Evolutionary conservation across 2,888 invertebrate species (phyloP).

Genomic region (Andrena fulva): DNA sequence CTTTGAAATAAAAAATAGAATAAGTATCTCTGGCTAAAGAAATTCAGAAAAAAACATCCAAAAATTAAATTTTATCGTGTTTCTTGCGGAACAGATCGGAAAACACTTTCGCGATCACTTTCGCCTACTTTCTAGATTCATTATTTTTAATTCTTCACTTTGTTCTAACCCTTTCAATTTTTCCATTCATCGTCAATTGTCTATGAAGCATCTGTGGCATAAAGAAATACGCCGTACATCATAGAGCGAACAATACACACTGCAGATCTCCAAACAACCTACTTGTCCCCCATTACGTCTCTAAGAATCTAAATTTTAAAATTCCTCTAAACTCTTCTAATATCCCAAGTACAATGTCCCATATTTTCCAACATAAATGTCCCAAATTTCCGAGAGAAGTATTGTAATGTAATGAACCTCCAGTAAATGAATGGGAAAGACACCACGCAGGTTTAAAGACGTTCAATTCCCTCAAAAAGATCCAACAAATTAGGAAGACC

Average conservation of each 20-base stretch:
- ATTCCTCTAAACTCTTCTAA: neutral
- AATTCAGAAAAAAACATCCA: no score
- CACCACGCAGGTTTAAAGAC: neutral
- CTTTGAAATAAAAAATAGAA: no score
- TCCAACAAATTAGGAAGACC: neutral
- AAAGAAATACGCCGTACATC: neutral
- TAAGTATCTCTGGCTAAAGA: no score
- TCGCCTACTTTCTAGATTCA: neutral
- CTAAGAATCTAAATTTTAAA: neutral
- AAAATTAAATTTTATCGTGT: no score
- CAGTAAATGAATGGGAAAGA: neutral
- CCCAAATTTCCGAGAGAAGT: neutral
- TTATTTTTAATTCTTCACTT: neutral
- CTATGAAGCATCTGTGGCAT: no score
- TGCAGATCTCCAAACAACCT: no score
- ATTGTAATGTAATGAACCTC: neutral
- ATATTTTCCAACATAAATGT: neutral
- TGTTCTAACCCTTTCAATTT: neutral
- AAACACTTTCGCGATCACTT: no score
- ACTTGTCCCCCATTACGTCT: neutral
- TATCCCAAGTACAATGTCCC: neutral
- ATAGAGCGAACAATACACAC: no score
- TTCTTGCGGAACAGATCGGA: no score
- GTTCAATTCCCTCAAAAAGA: constrained; percentile 18
- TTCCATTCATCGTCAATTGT: neutral